A percentile compares a stretch with the other conserved stretches of the same genome.
Conservation (phyloP, 1,140 invertebrate genomes). For the Caenorhabditis brenneri region DNA sequence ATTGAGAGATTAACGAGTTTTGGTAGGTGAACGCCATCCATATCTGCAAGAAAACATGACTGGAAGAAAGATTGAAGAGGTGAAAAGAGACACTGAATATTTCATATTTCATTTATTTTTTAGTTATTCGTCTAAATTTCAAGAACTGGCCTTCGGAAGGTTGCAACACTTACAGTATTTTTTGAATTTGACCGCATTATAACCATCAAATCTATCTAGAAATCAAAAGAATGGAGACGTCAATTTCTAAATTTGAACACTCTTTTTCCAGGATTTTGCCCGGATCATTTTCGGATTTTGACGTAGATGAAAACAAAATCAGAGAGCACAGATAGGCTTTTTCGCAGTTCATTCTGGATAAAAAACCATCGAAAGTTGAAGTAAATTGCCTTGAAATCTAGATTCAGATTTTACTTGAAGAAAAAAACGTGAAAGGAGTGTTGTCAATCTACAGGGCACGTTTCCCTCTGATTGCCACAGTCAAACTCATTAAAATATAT, state of each 20-base stretch:
- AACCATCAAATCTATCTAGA: not conserved
- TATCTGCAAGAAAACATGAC: slow-evolving; percentile 5
- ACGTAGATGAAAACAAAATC: not conserved
- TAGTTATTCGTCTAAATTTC: too few species aligned
- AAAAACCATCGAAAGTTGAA: too few species aligned
- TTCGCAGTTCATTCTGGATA: too few species aligned
- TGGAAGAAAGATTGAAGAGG: not conserved
- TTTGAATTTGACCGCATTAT: not conserved
- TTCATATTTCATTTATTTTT: too few species aligned
- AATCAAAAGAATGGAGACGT: not conserved
- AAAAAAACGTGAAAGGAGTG: too few species aligned
- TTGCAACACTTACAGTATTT: not conserved
- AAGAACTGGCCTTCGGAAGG: too few species aligned
- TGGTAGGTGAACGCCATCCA: slow-evolving; percentile 50
- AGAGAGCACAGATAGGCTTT: not conserved
- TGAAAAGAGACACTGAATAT: not conserved
- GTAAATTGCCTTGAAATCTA: too few species aligned
- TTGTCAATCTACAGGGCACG: too few species aligned
- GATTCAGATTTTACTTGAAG: too few species aligned
- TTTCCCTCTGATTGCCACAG: too few species aligned
- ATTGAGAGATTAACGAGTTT: slow-evolving; percentile 36
- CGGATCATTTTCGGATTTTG: not conserved
- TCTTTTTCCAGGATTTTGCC: not conserved
- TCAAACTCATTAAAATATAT: too few species aligned
- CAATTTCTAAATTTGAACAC: too few species aligned